phyloP scores from a whole-genome alignment of 2,888 invertebrate species.

The Ectropis crepuscularia region DNA sequence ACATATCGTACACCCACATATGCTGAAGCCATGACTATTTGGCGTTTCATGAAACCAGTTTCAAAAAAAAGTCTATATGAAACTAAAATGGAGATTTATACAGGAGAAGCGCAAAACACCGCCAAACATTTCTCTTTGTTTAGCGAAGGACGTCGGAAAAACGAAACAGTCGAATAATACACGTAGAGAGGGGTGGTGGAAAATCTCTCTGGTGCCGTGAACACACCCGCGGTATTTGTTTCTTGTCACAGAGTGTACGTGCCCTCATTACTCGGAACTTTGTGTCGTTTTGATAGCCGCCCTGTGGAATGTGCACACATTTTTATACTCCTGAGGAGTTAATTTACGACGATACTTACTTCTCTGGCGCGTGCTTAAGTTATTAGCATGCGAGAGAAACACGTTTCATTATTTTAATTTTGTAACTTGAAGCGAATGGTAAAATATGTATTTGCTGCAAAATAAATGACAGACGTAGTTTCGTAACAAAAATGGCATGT shows the following conservation, averaged over 20 bases:
- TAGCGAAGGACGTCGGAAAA: conserved; percentile 46
- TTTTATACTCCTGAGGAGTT: conserved; percentile 33
- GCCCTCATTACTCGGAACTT: conserved; percentile 65
- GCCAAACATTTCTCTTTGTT: conserved; percentile 50
- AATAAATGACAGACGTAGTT: background rate
- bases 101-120: conserved; percentile 34
- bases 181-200: conserved; percentile 49
- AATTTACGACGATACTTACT: conserved; percentile 30
- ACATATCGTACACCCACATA: too few relatives aligned
- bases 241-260: conserved; percentile 65
- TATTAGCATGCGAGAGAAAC: conserved; percentile 12
- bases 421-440: conserved; percentile 6
- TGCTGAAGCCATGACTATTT: too few relatives aligned
- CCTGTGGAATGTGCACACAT: conserved; percentile 32
- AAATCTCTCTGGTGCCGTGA: conserved; percentile 56
- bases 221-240: conserved; percentile 65
- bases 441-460: too few relatives aligned
- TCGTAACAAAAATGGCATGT: too few relatives aligned
- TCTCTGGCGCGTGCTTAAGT: conserved; percentile 15
- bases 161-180: conserved; percentile 49
- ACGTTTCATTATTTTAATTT: conserved; percentile 17
- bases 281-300: conserved; percentile 42
- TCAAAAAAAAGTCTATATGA: conserved; percentile 13
- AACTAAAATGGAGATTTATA: conserved; percentile 28
- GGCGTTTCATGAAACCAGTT: conserved; percentile 4